Evolutionary conservation across 2,888 invertebrate species (phyloP).

Genomic region (Polyommatus icarus): DNA sequence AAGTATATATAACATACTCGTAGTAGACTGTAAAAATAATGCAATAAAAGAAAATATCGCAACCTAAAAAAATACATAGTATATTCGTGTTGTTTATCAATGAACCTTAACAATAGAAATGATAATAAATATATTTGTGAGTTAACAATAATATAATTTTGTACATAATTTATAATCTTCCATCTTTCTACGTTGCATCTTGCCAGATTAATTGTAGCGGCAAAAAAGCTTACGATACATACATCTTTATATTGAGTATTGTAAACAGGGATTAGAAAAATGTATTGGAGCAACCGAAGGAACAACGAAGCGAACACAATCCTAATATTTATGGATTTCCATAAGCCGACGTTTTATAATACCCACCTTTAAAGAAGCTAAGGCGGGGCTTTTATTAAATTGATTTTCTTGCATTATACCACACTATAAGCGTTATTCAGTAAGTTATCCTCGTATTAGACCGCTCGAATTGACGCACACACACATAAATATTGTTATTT

Average conservation of each 20-base stretch:
- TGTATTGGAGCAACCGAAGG: neutral
- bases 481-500: no score
- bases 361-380: slow-evolving; percentile 11
- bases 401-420: neutral
- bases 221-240: neutral
- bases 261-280: slow-evolving; percentile 14
- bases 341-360: slow-evolving; percentile 25
- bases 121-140: no score
- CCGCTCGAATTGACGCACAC: no score
- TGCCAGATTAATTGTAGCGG: neutral
- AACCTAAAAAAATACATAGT: no score
- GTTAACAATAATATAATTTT: no score
- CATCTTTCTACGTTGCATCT: neutral
- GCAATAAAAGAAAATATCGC: no score
- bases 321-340: slow-evolving; percentile 32
- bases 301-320: slow-evolving; percentile 17
- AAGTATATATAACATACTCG: no score
- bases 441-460: neutral
- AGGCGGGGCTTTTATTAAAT: slow-evolving; percentile 12
- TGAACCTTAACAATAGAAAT: no score
- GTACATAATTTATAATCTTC: neutral
- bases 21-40: no score
- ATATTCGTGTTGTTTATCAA: no score
- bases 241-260: neutral
- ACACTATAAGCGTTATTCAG: neutral